Conservation (phyloP, 2,888 invertebrate species). For the Melanostoma mellinum region DNA sequence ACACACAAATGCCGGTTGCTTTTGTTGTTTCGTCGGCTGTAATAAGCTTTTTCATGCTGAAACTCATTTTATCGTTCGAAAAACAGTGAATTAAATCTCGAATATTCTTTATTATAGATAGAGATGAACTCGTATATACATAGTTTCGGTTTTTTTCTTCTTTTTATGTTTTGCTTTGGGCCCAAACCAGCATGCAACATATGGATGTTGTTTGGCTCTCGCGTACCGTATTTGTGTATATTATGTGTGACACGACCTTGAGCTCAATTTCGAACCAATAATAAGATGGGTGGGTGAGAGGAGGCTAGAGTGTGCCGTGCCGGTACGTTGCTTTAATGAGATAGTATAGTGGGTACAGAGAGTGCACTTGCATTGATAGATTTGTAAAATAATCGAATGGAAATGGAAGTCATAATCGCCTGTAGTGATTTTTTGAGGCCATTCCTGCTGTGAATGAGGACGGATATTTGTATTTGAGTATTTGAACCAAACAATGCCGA, state of each 20-base stretch:
- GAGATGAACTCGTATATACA: conserved; percentile 15
- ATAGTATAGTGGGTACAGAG: neutral
- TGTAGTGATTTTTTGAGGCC: no score
- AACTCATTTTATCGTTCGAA: conserved; percentile 25
- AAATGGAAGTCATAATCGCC: no score
- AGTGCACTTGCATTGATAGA: no score
- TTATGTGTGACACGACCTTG: conserved; percentile 65
- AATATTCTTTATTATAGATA: conserved; percentile 26
- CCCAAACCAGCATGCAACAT: conserved; percentile 42
- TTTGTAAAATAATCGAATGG: no score
- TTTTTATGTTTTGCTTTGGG: conserved; percentile 6
- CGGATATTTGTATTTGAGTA: no score
- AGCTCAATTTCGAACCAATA: conserved; percentile 60
- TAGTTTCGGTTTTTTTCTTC: conserved; percentile 6
- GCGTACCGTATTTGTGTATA: conserved; percentile 34
- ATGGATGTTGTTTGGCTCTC: conserved; percentile 52
- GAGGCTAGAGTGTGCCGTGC: neutral
- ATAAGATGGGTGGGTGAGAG: neutral
- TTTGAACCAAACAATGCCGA: no score
- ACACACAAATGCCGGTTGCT: conserved; percentile 37
- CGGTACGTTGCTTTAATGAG: neutral
- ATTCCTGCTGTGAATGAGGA: no score
- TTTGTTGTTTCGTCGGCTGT: conserved; percentile 10
- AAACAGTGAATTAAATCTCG: conserved; percentile 8
- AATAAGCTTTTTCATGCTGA: conserved; percentile 35